Evolutionary conservation across 37 sponge, comb jelly and placozoan species (phyloP).

Genomic region (Halichondria panicea): DNA sequence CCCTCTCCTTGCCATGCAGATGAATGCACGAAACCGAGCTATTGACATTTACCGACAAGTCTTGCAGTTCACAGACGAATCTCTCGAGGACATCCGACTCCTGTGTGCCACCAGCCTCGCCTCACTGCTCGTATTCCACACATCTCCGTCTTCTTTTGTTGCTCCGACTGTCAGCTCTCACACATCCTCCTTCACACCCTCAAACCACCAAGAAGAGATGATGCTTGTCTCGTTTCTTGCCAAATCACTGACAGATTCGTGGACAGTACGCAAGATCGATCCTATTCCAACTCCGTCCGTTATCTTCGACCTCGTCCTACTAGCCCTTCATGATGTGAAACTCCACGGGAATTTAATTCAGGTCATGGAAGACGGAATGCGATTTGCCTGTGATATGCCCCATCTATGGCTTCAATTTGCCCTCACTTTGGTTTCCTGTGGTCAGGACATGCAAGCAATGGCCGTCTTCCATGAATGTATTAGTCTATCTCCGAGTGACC

Average conservation of each 20-base stretch:
- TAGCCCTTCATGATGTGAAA: conserved; percentile 13
- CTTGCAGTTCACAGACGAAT: conserved; percentile 31
- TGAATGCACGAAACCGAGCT: conserved; percentile 17
- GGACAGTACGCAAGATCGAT: conserved; percentile 18
- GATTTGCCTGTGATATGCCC: conserved; percentile 24
- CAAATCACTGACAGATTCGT: conserved; percentile 32
- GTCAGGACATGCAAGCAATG: conserved; percentile 39
- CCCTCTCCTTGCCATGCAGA: conserved; percentile 19
- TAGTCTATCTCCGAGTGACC: conserved; percentile 45
- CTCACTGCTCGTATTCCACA: conserved; percentile 43
- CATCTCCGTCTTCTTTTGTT: conserved; percentile 11
- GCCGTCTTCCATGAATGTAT: conserved; percentile 58
- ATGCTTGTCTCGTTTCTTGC: conserved; percentile 32
- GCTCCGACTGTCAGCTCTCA: background rate
- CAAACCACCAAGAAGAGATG: conserved; percentile 32
- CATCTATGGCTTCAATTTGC: conserved; percentile 71
- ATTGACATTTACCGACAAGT: conserved; percentile 29
- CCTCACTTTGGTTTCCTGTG: conserved; percentile 25
- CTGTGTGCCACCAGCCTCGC: conserved; percentile 46
- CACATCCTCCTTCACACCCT: conserved; percentile 20
- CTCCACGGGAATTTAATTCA: conserved; percentile 37
- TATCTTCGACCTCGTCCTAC: conserved; percentile 33
- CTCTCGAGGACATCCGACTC: conserved; percentile 17
- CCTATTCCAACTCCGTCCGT: conserved; percentile 11
- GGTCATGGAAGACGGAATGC: conserved; percentile 36